Evolutionary conservation across 1,140 invertebrate species (phyloP), one percentile per base, ranked within the genome.

Genomic region (Pogonomyrmex barbatus): DNA sequence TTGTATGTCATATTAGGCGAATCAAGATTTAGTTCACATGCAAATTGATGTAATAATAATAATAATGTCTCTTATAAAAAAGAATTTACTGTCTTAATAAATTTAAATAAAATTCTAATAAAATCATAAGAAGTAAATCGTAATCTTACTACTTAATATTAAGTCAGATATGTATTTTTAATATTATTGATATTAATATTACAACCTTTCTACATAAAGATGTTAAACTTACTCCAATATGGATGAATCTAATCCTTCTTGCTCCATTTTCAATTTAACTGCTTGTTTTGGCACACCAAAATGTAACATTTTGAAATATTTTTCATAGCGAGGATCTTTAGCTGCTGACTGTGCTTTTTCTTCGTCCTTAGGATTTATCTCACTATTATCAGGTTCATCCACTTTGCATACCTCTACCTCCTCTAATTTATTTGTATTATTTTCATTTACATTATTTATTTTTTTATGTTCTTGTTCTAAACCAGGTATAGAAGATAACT

Each of bases 231-330:
- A 97, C 96, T 98, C 97, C 83, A 99, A 94, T 36, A 98, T 89
- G 88, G 95, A 95, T 33, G 98, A 96, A 94, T 99, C 97, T 45
- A 98, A 90, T 60, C 98, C 98, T 96, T 99, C 98, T 30, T 96
- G 94, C 67, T 96, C 92, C 96, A 98, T 98, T 96, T 98, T 98
- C 89, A 97, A 93, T 94, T 97, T 98, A 0, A 99, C 96, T 65
- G 97, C 98, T 91, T 95, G 95, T 83, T 96, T 94, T 33, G 97
- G 97, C 8, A 98, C 98, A 54, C 98, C 98, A 91, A 98, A 96
- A 89, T 97, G 97, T 4, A 98, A 88, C 98, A 99, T 98, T 96
- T 98, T 98, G 56, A 98, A 97, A 94, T 96, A 99, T 94, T 96
- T 97, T 58, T 96, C 95, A 95, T 97, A 98, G 88, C 96, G 95